A percentile compares a stretch with the other conserved stretches of the same genome.
Evolutionary conservation across 1,140 invertebrate species (phyloP).

Genomic region (Zaprionus vittiger): DNA sequence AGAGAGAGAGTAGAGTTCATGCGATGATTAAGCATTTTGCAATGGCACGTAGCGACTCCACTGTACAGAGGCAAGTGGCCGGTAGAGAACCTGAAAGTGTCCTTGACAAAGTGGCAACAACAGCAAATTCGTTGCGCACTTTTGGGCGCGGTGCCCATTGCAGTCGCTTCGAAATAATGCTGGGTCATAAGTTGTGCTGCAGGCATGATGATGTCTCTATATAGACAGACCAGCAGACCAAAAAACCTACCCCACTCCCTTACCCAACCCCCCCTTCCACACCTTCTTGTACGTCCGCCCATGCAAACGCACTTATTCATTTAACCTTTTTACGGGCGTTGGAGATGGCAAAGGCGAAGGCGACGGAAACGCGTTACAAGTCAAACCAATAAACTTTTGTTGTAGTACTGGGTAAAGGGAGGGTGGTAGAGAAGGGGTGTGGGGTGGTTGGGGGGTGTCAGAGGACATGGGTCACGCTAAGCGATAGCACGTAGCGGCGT

Average conservation of each 20-base stretch:
- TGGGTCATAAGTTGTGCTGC: constrained; percentile 56
- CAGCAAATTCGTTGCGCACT: constrained; percentile 37
- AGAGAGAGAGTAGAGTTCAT: background rate
- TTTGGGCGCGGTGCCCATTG: constrained; percentile 35
- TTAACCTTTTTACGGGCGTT: constrained; percentile 43
- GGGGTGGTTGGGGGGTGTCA: background rate
- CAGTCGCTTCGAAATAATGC: constrained; percentile 42
- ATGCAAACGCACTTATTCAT: constrained; percentile 54
- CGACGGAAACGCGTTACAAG: constrained; percentile 50
- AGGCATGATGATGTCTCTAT: constrained; percentile 54
- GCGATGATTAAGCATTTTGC: constrained; percentile 4
- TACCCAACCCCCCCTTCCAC: background rate
- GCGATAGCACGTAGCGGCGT: constrained; percentile 61
- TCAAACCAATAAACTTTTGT: constrained; percentile 63
- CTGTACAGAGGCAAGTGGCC: constrained; percentile 3
- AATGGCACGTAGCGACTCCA: constrained; percentile 3
- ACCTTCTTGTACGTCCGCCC: background rate
- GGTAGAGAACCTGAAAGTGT: constrained; percentile 14
- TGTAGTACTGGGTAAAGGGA: constrained; percentile 6
- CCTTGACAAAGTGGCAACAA: constrained; percentile 56
- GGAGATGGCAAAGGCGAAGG: constrained; percentile 10
- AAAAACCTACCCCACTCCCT: background rate
- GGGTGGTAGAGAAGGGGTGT: background rate
- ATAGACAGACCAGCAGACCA: constrained; percentile 17
- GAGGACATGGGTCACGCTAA: constrained; percentile 46